Evolutionary conservation across 2,888 invertebrate species (phyloP).

Genomic region (Tinea pellionella): DNA sequence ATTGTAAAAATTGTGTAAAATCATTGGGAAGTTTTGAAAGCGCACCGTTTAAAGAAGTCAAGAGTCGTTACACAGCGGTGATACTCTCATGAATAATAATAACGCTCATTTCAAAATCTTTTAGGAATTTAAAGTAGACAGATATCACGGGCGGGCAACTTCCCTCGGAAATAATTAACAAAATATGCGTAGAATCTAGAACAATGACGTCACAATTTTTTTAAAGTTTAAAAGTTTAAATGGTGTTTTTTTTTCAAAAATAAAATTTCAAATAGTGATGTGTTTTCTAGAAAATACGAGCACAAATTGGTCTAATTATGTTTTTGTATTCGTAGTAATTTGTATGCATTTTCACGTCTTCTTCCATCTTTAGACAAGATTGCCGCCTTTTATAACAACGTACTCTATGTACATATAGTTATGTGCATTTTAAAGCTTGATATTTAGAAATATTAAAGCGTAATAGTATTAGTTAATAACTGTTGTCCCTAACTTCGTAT

Average conservation of each 20-base stretch:
- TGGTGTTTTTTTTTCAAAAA: not conserved
- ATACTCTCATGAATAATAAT: constrained; percentile 22
- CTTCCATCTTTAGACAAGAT: too few relatives aligned
- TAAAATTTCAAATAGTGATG: not conserved
- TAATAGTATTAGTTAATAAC: too few relatives aligned
- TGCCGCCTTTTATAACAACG: too few relatives aligned
- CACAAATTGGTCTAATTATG: too few relatives aligned
- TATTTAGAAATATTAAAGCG: too few relatives aligned
- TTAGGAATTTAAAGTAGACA: not conserved
- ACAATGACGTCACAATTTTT: not conserved
- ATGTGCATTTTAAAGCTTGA: too few relatives aligned
- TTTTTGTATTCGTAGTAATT: too few relatives aligned
- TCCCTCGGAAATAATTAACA: not conserved
- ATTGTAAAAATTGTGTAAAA: not conserved
- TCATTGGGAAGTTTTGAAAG: constrained; percentile 13
- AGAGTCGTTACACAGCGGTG: constrained; percentile 16
- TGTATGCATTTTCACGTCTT: too few relatives aligned
- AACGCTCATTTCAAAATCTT: not conserved
- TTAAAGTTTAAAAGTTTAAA: not conserved
- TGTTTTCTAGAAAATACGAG: too few relatives aligned
- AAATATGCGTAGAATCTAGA: not conserved
- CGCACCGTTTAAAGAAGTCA: constrained; percentile 21
- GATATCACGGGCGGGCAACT: not conserved
- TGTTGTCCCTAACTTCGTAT: too few relatives aligned
- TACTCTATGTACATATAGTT: too few relatives aligned